Conservation (phyloP, 2,797 vertebrate species). For the Pagetopsis macropterus region DNA sequence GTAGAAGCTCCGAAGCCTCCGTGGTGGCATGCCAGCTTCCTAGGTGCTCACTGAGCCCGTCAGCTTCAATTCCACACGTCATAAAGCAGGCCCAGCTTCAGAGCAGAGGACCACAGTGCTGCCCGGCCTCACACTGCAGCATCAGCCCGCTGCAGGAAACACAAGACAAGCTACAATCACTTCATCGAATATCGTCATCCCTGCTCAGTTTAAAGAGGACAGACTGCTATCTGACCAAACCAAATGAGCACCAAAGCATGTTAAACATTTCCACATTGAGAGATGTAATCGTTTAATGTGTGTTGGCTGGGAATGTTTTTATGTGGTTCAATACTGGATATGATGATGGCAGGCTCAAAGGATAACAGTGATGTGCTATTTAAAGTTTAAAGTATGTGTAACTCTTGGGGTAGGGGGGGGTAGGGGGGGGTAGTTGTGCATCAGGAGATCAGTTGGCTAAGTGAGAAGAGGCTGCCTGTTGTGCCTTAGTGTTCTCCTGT, state of each 20-base stretch:
- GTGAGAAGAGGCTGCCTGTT: constrained; percentile 29
- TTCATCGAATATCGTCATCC: background rate
- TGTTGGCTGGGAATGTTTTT: background rate
- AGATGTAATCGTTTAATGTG: background rate
- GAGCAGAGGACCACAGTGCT: constrained; percentile 36
- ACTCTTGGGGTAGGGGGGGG: background rate
- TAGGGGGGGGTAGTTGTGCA: background rate
- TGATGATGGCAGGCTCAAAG: background rate
- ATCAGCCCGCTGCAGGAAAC: constrained; percentile 13
- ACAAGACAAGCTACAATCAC: constrained; percentile 6
- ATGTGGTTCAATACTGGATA: constrained; percentile 3
- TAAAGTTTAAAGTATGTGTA: constrained; percentile 1
- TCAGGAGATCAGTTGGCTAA: constrained; percentile 27
- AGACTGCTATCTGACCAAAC: background rate
- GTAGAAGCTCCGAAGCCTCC: constrained; percentile 18
- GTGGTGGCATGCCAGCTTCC: constrained; percentile 35
- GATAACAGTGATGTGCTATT: background rate
- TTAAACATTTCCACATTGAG: background rate
- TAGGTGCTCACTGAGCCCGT: constrained; percentile 38
- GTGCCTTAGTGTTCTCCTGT: constrained; percentile 32
- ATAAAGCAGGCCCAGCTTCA: constrained; percentile 55
- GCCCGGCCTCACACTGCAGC: constrained; percentile 31
- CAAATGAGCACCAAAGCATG: background rate
- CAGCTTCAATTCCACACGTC: constrained; percentile 69
- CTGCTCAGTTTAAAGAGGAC: background rate